Evolutionary conservation across 2,888 invertebrate species (phyloP).

Genomic region (Habroteleia sp.): DNA sequence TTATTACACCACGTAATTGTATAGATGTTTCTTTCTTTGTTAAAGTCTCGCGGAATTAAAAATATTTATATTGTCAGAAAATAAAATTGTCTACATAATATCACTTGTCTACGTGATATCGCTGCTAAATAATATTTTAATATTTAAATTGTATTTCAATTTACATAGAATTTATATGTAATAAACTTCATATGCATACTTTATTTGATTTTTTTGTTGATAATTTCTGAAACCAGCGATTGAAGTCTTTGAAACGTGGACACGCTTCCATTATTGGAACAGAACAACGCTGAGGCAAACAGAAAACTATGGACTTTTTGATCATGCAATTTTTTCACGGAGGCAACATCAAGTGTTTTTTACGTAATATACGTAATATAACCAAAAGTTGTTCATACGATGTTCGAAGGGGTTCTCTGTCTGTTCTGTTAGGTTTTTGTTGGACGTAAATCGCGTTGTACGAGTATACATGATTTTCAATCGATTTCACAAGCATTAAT

Average conservation of each 20-base stretch:
- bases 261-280: slow-evolving; percentile 77
- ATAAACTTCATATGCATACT: too few relatives aligned
- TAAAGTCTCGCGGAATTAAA: too few relatives aligned
- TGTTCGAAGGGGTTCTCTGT: slow-evolving; percentile 46
- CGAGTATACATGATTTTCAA: slow-evolving; percentile 17
- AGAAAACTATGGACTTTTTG: slow-evolving; percentile 81
- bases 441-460: slow-evolving; percentile 22
- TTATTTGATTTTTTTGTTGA: too few relatives aligned
- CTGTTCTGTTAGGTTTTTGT: slow-evolving; percentile 53
- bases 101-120: too few relatives aligned
- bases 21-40: too few relatives aligned
- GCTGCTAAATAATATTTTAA: too few relatives aligned
- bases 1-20: too few relatives aligned
- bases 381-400: not conserved
- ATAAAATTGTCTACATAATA: too few relatives aligned
- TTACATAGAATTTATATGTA: too few relatives aligned
- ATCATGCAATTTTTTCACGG: slow-evolving; percentile 74
- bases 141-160: too few relatives aligned
- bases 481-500: not conserved
- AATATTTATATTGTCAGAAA: too few relatives aligned
- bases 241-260: slow-evolving; percentile 70
- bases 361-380: slow-evolving; percentile 9
- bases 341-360: slow-evolving; percentile 10
- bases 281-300: slow-evolving; percentile 81
- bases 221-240: slow-evolving; percentile 14